phyloP scores from a whole-genome alignment of 1,140 invertebrate genomes.

The Piezodorus guildinii region DNA sequence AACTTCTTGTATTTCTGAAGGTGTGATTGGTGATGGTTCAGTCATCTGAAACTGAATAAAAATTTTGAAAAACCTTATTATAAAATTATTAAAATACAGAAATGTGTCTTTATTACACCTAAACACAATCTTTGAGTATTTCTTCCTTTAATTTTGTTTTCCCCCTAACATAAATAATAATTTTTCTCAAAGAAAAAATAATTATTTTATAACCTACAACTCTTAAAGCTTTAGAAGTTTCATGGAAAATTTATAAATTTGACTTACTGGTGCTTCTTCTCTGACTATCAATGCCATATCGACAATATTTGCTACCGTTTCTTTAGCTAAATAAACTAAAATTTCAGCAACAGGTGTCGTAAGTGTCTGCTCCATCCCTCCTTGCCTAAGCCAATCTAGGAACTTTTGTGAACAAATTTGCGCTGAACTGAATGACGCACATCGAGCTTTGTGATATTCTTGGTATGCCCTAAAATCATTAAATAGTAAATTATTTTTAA shows the following conservation, averaged over 20 bases:
- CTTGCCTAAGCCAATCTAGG: conserved; percentile 21
- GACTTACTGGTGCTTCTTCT: conserved; percentile 10
- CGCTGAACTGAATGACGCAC: conserved; percentile 21
- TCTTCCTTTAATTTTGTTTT: too few relatives aligned
- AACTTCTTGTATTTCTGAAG: not conserved
- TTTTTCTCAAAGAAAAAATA: too few relatives aligned
- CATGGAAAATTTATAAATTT: too few relatives aligned
- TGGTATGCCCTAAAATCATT: conserved; percentile 21
- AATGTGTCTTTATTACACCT: too few relatives aligned
- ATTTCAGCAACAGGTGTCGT: conserved; percentile 38
- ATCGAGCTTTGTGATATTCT: conserved; percentile 23
- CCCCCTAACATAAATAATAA: too few relatives aligned
- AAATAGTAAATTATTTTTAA: too few relatives aligned
- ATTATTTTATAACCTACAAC: too few relatives aligned
- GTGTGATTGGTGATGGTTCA: not conserved
- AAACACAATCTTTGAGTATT: too few relatives aligned
- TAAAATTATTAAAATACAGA: too few relatives aligned
- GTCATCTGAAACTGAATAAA: not conserved
- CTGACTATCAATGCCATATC: conserved; percentile 50
- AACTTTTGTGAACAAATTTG: conserved; percentile 20
- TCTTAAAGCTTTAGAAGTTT: too few relatives aligned
- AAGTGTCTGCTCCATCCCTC: conserved; percentile 14
- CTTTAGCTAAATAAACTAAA: conserved; percentile 51
- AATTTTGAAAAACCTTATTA: too few relatives aligned
- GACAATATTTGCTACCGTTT: conserved; percentile 53